These are phyloP conservation scores for Sebastes taczanowskii DNA, from an alignment of 2,797 vertebrate genomes.

Conservation along the genomic window DNA sequence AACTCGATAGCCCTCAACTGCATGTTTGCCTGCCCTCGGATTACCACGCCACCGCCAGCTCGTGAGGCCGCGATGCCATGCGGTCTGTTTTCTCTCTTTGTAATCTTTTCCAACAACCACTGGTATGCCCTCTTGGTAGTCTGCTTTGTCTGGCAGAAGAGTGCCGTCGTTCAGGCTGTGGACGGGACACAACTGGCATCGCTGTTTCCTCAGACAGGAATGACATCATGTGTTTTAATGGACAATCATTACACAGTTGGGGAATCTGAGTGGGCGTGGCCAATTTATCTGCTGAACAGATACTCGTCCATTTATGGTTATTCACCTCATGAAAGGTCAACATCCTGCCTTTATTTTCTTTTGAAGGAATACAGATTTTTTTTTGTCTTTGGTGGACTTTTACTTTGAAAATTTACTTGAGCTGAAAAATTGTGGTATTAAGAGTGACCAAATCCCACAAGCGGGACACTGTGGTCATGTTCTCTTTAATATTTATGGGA, in stretches of 20 bases:
- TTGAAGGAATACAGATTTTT: not conserved
- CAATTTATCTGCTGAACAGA: slow-evolving; percentile 15
- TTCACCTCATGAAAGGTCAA: not conserved
- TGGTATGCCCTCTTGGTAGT: slow-evolving; percentile 2
- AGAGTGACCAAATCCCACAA: not conserved
- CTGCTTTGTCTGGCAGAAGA: slow-evolving; percentile 31
- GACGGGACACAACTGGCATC: slow-evolving; percentile 6
- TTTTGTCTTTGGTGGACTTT: not conserved
- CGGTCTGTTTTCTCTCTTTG: slow-evolving; percentile 22
- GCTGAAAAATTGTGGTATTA: not conserved
- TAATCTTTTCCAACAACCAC: slow-evolving; percentile 13
- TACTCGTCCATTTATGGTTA: slow-evolving; percentile 40
- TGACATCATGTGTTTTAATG: slow-evolving; percentile 55
- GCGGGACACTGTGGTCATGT: not conserved
- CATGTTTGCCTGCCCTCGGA: slow-evolving; percentile 34
- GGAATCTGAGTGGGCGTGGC: slow-evolving; percentile 21
- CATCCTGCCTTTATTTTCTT: not conserved
- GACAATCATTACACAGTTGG: slow-evolving; percentile 38
- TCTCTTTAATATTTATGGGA: not conserved
- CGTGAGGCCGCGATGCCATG: slow-evolving; percentile 7
- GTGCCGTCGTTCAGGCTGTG: not conserved
- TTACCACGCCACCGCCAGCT: not conserved
- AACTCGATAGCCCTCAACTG: slow-evolving; percentile 39
- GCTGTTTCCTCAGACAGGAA: slow-evolving; percentile 33
- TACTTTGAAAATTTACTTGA: not conserved